Base-by-base conservation (phyloP, 2,113 vertebrate genomes). In the Centropristis striata region DNA sequence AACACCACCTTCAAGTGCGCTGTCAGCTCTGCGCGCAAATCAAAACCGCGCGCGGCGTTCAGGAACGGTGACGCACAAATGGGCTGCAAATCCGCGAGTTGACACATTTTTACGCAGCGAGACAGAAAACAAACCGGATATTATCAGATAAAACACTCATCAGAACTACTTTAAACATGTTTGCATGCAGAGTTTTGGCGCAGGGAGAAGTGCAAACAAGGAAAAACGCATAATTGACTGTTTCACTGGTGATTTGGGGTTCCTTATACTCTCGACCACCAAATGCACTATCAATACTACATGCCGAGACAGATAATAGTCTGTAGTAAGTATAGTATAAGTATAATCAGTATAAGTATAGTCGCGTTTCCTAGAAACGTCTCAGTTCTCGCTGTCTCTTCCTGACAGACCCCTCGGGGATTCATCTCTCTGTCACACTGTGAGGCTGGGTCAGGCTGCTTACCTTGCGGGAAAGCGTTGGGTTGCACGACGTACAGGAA, bases 401-500 rank as follows among this genome's bases (percentile, higher is more conserved):
- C 14, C 8, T 20, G 46, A 8, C 71, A 27, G 4, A 16, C 12
- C 32, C 11, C 23, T 8, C 18, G 0, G 36, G 20, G 37, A 3
- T 63, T 16, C 7, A 13, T 41, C n/a, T 6, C 18, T n/a, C 20
- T 49, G 73, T 7, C 21, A 2, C 9, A 15, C 74, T 5, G 50
- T 41, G 18, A 37, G 14, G 23, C 8, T 4, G 21, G 11, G 28
- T 8, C 68, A 8, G n/a, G 23, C 20, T n/a, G 46, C 97, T 95
- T 94, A 99, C 98, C 98, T 94, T 96, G 91, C 3, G 98, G 98
- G 47, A 98, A 99, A 18, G 91, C 87, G 80, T 96, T 94, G 49
- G 98, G 98, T 71, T 99, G 97, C 44, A 99, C 96, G 58, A 96
- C 90, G 4, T 90, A 91, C 39, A 99, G 94, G 44, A 98, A 99